These are phyloP conservation scores for Gila orcuttii DNA, from an alignment of 2,113 vertebrate genomes.

Conservation along the genomic window DNA sequence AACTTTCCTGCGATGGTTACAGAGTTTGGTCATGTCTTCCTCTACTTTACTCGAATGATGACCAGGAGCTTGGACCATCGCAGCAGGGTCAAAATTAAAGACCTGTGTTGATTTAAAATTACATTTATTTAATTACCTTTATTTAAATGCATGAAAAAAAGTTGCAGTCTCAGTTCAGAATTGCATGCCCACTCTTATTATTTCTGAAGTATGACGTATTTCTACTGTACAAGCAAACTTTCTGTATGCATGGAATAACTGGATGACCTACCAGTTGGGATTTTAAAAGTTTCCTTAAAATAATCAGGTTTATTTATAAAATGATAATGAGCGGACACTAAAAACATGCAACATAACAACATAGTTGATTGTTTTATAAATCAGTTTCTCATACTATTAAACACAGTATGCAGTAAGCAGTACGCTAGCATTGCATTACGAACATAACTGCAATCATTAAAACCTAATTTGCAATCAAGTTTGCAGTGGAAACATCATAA, in stretches of 20 bases:
- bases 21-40: slow-evolving; percentile 95
- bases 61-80: slow-evolving; percentile 81
- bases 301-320: neutral
- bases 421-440: neutral
- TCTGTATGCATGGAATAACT: neutral
- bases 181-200: neutral
- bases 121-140: neutral
- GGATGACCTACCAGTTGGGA: neutral
- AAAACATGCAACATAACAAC: neutral
- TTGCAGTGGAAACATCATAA: neutral
- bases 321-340: neutral
- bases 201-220: neutral
- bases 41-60: slow-evolving; percentile 83
- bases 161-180: neutral
- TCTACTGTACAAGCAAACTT: neutral
- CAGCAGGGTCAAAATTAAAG: slow-evolving; percentile 87
- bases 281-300: neutral
- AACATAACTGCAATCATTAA: neutral
- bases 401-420: neutral
- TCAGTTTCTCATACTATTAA: neutral
- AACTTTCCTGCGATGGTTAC: slow-evolving; percentile 93
- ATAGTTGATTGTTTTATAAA: neutral
- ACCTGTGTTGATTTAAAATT: slow-evolving; percentile 72
- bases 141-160: neutral
- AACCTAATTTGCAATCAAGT: neutral